Evolutionary conservation across 2,797 vertebrate genomes (phyloP).

Genomic region (Scolopax rusticola): DNA sequence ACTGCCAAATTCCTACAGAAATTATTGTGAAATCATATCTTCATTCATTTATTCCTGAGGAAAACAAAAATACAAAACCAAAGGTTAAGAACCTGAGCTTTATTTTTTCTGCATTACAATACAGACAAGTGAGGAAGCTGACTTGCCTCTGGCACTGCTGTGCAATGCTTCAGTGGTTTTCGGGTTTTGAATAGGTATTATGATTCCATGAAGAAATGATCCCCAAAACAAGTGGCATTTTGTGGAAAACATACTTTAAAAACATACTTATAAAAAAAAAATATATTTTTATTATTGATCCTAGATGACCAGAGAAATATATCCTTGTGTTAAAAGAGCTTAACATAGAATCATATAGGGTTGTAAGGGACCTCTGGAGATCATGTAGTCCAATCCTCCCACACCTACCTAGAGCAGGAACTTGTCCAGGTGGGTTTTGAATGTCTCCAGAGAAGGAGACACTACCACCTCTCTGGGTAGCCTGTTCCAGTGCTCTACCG

Average conservation of each 20-base stretch:
- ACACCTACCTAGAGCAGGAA: no score
- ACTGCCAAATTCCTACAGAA: not conserved
- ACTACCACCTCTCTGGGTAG: no score
- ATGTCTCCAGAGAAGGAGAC: no score
- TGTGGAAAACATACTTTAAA: not conserved
- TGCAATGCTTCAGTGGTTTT: not conserved
- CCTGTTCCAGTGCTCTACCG: no score
- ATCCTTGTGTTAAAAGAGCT: not conserved
- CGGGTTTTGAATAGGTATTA: not conserved
- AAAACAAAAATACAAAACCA: constrained; percentile 7
- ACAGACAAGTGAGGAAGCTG: not conserved
- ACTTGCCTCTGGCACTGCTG: constrained; percentile 9
- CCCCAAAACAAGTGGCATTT: not conserved
- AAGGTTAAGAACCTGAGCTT: constrained; percentile 13
- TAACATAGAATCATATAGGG: not conserved
- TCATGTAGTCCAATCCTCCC: no score
- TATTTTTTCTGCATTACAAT: not conserved
- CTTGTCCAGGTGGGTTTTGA: no score
- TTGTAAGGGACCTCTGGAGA: no score
- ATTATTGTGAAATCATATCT: not conserved
- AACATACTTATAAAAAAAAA: no score
- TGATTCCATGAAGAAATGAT: not conserved
- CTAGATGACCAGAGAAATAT: not conserved
- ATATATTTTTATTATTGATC: not conserved
- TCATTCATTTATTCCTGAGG: constrained; percentile 8